phyloP scores from a whole-genome alignment of 2,113 vertebrate species.

The Rhinogobius similis region DNA sequence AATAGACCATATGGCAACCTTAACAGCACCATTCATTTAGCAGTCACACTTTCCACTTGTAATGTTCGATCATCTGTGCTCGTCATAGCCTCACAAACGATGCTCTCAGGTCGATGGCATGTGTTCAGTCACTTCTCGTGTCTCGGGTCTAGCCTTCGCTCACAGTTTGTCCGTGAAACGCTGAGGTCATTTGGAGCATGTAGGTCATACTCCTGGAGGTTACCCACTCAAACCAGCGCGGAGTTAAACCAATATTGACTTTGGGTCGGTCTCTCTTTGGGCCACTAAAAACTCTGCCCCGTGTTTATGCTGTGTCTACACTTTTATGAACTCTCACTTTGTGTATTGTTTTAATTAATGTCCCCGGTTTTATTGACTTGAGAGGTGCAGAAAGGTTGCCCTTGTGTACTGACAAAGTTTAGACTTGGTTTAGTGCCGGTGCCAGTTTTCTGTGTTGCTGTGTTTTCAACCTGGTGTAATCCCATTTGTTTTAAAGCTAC shows the following conservation, averaged over 20 bases:
- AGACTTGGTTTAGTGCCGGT: not conserved
- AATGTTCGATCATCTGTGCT: slow-evolving; percentile 2
- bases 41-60: not conserved
- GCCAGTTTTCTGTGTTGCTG: no score
- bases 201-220: slow-evolving; percentile 53
- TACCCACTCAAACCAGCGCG: slow-evolving; percentile 43
- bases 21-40: not conserved
- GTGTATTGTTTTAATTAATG: slow-evolving; percentile 57
- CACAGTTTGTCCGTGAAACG: slow-evolving; percentile 43
- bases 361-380: slow-evolving; percentile 29
- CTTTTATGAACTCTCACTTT: slow-evolving; percentile 31
- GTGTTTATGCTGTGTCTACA: slow-evolving; percentile 41
- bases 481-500: no score
- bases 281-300: slow-evolving; percentile 19
- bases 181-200: slow-evolving; percentile 41
- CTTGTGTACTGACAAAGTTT: not conserved
- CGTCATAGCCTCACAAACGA: not conserved
- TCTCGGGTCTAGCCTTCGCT: slow-evolving; percentile 30
- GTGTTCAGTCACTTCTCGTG: no score
- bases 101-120: slow-evolving; percentile 17
- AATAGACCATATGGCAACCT: no score
- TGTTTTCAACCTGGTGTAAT: no score
- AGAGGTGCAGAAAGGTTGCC: slow-evolving; percentile 22
- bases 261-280: slow-evolving; percentile 36
- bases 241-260: slow-evolving; percentile 69